A percentile compares a stretch with the other conserved stretches of the same genome.
Conservation (phyloP, 2,888 invertebrate species). For the Scaeva pyrastri region DNA sequence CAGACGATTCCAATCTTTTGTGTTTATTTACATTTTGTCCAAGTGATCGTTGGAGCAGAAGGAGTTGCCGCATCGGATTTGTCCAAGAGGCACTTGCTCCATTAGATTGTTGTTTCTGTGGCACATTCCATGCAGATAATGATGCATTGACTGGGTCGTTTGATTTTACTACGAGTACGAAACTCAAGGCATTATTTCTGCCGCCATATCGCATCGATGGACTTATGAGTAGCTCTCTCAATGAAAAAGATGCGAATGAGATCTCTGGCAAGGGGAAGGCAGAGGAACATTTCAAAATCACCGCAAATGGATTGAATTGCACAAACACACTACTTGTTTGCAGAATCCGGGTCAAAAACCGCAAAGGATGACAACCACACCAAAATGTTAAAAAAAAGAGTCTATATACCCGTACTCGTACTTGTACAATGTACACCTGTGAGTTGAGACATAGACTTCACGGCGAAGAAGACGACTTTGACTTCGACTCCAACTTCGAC, state of each 20-base stretch:
- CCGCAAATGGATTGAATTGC: constrained; percentile 64
- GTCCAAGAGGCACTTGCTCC: constrained; percentile 45
- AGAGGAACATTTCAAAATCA: constrained; percentile 36
- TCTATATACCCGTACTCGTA: constrained; percentile 4
- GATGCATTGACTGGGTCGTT: constrained; percentile 65
- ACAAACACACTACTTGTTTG: constrained; percentile 18
- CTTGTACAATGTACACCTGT: background rate
- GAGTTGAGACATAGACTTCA: constrained; percentile 1
- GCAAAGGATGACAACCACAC: constrained; percentile 65
- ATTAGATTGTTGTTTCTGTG: constrained; percentile 66
- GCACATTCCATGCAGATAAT: constrained; percentile 55
- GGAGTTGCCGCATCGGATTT: constrained; percentile 16
- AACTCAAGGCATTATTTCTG: constrained; percentile 25
- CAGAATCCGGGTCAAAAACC: constrained; percentile 70
- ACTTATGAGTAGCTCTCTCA: constrained; percentile 16
- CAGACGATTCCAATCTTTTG: constrained; percentile 1
- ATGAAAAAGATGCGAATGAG: background rate
- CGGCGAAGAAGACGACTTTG: background rate
- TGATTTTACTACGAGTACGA: constrained; percentile 68
- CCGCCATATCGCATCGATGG: background rate
- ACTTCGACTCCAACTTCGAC: background rate
- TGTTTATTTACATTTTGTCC: constrained; percentile 48
- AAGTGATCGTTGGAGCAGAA: constrained; percentile 15
- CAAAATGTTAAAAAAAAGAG: constrained; percentile 28
- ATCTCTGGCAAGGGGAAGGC: background rate